These are phyloP conservation scores for Capitella teleta DNA, from an alignment of 1,140 invertebrate species.

Conservation along the genomic window DNA sequence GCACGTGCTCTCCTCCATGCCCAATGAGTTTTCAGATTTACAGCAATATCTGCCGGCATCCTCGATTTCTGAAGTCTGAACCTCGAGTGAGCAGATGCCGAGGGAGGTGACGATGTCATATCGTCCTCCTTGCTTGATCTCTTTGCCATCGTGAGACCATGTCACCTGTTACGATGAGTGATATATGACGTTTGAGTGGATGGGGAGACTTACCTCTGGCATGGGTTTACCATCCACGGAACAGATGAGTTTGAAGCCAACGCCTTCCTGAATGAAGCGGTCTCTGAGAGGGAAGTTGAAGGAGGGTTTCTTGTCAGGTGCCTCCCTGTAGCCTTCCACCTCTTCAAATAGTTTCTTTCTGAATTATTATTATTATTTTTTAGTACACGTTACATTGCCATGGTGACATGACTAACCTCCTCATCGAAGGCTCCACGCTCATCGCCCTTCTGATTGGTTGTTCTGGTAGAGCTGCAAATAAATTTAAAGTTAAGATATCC, in stretches of 20 bases:
- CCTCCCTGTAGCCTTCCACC: conserved; percentile 9
- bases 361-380: not conserved
- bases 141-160: conserved; percentile 87
- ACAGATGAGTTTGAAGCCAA: conserved; percentile 82
- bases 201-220: no score
- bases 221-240: conserved; percentile 87
- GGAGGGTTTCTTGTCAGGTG: conserved; percentile 51
- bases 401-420: not conserved
- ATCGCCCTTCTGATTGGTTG: not conserved
- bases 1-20: conserved; percentile 86
- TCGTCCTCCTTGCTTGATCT: conserved; percentile 58
- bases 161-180: conserved; percentile 45
- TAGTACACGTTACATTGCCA: not conserved
- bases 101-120: conserved; percentile 60
- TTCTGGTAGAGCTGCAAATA: not conserved
- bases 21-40: conserved; percentile 80
- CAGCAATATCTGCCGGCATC: conserved; percentile 95
- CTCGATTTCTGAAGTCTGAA: conserved; percentile 79
- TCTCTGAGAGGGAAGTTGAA: conserved; percentile 96
- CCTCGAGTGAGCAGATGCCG: conserved; percentile 87
- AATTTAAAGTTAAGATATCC: not conserved
- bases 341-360: conserved; percentile 3
- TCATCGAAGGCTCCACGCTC: not conserved
- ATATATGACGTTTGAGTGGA: no score
- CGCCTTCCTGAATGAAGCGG: conserved; percentile 78